Evolutionary conservation across 2,797 vertebrate genomes (phyloP), one percentile per base, ranked within the genome.

Genomic region (Pseudomugil tenellus): DNA sequence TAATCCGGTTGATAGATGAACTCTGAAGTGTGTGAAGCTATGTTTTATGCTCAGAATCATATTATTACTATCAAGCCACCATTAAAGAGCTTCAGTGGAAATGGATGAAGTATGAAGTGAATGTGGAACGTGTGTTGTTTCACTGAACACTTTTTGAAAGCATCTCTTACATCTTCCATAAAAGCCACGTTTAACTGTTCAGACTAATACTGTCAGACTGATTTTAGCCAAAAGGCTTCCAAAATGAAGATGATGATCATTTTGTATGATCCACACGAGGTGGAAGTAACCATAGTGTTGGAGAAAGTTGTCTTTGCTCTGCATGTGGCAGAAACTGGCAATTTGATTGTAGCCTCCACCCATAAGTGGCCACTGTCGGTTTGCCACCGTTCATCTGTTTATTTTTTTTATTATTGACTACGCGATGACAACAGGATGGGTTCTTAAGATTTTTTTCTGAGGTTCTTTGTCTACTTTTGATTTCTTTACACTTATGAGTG

Each of bases 241-340:
- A 43, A 43, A 43, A 43, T 43, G 17, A 43, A 43, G 7, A 19
- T 43, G 19, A 43, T n/a, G n/a, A n/a, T n/a, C n/a, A n/a, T n/a
- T n/a, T n/a, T n/a, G n/a, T n/a, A n/a, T n/a, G n/a, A 67, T 59
- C 67, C 49, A 8, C 34, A 26, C 63, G 48, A 70, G 29, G 25
- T 46, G 68, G 46, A 49, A 41, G 9, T 25, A 23, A 31, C 56
- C 25, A 32, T 43, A 67, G 16, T 25, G 16, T 54, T 54, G 26
- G 28, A 0, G n/a, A 1, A 17, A 25, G 3, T 61, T 52, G 34
- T 64, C 10, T 39, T 46, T 43, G 34, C 49, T 68, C 49, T 31
- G 56, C 31, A 64, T 39, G 49, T 49, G 54, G 39, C 21, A 53
- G 19, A 71, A 62, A 28, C 32, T 63, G 26, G 3, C 41, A 64